Base-by-base conservation (phyloP, 2,888 invertebrate species). In the Tetragnatha montana region DNA sequence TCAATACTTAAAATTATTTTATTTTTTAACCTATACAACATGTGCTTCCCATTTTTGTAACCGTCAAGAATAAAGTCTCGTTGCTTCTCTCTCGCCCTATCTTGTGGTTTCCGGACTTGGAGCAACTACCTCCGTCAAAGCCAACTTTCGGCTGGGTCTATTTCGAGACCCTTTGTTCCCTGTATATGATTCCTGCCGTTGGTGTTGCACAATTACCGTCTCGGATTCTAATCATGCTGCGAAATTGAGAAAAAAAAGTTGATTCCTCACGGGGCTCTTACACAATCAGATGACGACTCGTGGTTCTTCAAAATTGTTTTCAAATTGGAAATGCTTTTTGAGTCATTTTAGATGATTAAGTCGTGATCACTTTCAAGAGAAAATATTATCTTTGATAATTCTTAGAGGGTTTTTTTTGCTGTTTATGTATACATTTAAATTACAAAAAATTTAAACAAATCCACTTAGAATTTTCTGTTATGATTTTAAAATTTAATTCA, bases 81-180 rank as follows among this genome's bases (percentile, higher is more conserved):
- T 35, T 2, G 35, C 35, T 35, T 35, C 35, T 35, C 35, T 35
- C 35, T 35, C 4, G 35, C 35, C 35, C 35, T 35, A 35, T 35
- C 35, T 35, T 60, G 60, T 12, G 17, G 60, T 60, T 60, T 60
- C 60, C 21, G 21, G 21, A 74, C 21, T 22, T 17, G 22, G 73
- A 74, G 71, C 74, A 51, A 73, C 81, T 81, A 22, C 73, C 60
- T 50, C 51, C 60, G 60, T 74, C 74, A 60, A 81, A 74, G 60
- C 6, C 82, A 74, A 51, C n/a, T 50, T 50, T 49, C 35, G 35
- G 68, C 60, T 68, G 19, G 19, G 12, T 82, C 73, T 82, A 82
- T 82, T 82, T 60, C 35, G 73, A 50, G 82, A 51, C 0, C 22
- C 82, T 73, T 82, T 82, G 82, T 82, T 82, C 82, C 17, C 8